A percentile compares a stretch with the other conserved stretches of the same genome.
These are phyloP conservation scores for Cynopterus sphinx DNA, from an alignment of 2,797 vertebrate species.

Conservation along the genomic window DNA sequence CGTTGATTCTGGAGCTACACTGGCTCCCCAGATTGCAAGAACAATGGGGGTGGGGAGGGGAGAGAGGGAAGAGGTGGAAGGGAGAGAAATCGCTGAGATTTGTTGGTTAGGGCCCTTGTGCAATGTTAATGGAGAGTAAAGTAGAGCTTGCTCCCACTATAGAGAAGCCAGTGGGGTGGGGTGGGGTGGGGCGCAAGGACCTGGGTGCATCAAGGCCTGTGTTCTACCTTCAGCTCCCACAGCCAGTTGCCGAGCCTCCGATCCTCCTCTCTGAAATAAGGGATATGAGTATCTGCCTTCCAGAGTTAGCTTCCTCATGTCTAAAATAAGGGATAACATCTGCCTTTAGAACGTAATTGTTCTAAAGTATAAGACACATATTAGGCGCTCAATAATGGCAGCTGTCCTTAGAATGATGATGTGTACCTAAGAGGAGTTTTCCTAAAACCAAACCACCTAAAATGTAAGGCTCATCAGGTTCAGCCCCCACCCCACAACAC, in stretches of 20 bases:
- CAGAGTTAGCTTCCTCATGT: neutral
- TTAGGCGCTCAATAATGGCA: neutral
- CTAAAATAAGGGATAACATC: neutral
- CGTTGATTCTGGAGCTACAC: neutral
- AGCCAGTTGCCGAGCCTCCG: neutral
- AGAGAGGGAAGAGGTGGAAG: neutral
- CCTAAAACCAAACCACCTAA: slow-evolving; percentile 1
- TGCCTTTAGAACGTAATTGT: neutral
- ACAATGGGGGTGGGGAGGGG: neutral
- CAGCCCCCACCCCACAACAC: neutral
- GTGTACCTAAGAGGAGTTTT: neutral
- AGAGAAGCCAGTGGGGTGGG: neutral
- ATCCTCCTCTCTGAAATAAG: neutral
- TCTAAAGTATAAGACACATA: neutral
- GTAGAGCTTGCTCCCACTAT: neutral
- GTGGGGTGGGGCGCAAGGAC: neutral
- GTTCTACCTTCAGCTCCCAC: neutral
- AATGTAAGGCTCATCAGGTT: neutral
- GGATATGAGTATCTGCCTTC: neutral
- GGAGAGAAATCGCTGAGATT: neutral
- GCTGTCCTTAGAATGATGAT: neutral
- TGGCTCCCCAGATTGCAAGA: neutral
- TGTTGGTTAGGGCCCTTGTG: neutral
- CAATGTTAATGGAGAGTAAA: fast-evolving
- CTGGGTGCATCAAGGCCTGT: neutral